Evolutionary conservation across 2,888 invertebrate species (phyloP).

Genomic region (Acholoe squamosa): DNA sequence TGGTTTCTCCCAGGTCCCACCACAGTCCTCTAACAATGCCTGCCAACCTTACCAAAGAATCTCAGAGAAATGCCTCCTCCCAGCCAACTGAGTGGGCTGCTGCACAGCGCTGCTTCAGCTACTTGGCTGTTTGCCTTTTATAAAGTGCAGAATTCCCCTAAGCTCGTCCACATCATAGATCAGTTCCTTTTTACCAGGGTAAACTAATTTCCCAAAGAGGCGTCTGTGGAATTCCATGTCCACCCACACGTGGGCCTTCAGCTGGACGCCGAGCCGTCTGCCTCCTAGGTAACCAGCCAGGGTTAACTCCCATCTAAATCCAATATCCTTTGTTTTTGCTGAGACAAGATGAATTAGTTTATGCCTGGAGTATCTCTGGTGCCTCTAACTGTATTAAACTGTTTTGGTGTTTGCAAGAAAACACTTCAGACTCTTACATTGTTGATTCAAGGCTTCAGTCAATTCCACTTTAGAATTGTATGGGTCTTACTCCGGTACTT

Average conservation of each 20-base stretch:
- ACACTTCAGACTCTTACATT: too few relatives aligned
- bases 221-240: neutral
- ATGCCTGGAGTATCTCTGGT: neutral
- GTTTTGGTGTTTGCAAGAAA: neutral
- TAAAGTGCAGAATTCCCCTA: neutral
- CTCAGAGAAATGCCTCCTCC: neutral
- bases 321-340: neutral
- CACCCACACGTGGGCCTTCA: neutral
- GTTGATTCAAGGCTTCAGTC: too few relatives aligned
- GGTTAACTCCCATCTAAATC: neutral
- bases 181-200: neutral
- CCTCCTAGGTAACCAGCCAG: neutral
- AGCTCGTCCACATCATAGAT: neutral
- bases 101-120: neutral
- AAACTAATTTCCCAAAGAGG: neutral
- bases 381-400: neutral
- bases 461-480: neutral
- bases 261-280: neutral
- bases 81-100: slow-evolving; percentile 14
- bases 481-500: neutral
- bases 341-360: neutral
- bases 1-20: too few relatives aligned
- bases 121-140: neutral
- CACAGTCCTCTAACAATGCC: neutral
- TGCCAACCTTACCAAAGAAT: slow-evolving; percentile 3